Evolutionary conservation across 2,797 vertebrate genomes (phyloP).

Genomic region (Xiphorhynchus erythropygius): DNA sequence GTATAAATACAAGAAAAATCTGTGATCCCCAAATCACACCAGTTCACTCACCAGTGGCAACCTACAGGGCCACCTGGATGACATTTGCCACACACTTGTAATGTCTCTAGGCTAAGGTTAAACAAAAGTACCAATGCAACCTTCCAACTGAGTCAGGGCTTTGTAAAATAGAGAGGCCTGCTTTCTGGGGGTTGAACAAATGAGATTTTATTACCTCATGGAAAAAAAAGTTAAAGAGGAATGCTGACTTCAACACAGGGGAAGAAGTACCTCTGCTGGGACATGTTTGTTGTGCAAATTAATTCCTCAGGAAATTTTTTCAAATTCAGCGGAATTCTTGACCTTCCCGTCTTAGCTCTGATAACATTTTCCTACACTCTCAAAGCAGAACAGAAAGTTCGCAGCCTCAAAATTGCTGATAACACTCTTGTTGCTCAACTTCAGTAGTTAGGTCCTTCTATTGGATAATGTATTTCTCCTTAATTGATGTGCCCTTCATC

Average conservation of each 20-base stretch:
- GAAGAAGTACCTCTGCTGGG: background rate
- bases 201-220: background rate
- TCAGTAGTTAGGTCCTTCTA: background rate
- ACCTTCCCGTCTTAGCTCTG: background rate
- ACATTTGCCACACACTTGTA: background rate
- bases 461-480: background rate
- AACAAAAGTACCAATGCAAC: background rate
- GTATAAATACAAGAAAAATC: background rate
- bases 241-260: background rate
- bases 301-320: background rate
- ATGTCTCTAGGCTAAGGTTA: background rate
- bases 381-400: background rate
- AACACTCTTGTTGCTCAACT: background rate
- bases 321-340: background rate
- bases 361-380: background rate
- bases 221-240: background rate
- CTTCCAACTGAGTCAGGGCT: background rate
- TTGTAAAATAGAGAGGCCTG: background rate
- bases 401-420: background rate
- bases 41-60: background rate
- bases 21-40: background rate
- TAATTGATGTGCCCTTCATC: background rate
- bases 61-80: fast-evolving
- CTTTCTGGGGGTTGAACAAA: background rate
- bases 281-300: background rate